These are phyloP conservation scores for Cheumatopsyche charites DNA, from an alignment of 1,140 invertebrate species.

Conservation along the genomic window DNA sequence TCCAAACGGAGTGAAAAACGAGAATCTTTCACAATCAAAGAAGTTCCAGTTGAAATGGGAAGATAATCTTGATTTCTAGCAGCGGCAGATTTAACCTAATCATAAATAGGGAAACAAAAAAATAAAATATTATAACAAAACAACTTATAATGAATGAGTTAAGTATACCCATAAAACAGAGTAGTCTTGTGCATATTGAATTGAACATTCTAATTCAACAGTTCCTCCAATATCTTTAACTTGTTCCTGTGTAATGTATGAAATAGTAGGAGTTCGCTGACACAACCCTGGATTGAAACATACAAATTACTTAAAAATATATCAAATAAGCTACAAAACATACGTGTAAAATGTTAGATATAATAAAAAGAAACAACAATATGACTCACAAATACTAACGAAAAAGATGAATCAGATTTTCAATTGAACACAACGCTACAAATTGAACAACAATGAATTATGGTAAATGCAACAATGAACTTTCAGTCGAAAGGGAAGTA, in stretches of 20 bases:
- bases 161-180: constrained; percentile 78
- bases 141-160: no score
- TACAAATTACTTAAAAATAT: background rate
- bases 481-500: no score
- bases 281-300: constrained; percentile 53
- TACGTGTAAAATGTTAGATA: no score
- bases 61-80: constrained; percentile 64
- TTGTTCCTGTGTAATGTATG: constrained; percentile 89
- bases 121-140: background rate
- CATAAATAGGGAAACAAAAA: constrained; percentile 30
- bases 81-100: constrained; percentile 63
- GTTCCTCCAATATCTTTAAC: constrained; percentile 90
- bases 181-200: constrained; percentile 87
- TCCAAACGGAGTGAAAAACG: constrained; percentile 85
- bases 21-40: constrained; percentile 84
- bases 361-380: no score
- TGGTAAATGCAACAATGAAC: no score
- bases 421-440: no score
- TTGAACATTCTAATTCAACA: constrained; percentile 86
- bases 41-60: constrained; percentile 78
- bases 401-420: no score
- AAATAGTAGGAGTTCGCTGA: constrained; percentile 88
- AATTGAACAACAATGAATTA: no score
- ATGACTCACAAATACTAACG: no score
- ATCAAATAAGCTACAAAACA: no score